A percentile compares a stretch with the other conserved stretches of the same genome.
Evolutionary conservation across 2,888 invertebrate genomes (phyloP).

Genomic region (Galeopsomyia nigrocyanea): DNA sequence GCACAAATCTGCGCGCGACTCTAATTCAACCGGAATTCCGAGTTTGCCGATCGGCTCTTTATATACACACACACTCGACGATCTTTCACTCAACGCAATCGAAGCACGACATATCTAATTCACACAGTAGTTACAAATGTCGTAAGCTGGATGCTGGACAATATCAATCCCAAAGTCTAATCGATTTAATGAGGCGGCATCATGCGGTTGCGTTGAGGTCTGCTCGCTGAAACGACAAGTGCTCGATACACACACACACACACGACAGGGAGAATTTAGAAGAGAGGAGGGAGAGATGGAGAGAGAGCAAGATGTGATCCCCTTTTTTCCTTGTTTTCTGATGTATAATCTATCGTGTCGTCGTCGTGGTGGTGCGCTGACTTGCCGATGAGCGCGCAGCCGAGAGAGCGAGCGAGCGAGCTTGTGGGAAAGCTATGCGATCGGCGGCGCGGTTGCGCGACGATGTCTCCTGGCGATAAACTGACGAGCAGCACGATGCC

Average conservation of each 20-base stretch:
- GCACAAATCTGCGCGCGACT: constrained; percentile 27
- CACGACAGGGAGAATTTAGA: neutral
- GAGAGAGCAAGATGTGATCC: neutral
- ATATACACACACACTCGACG: no score
- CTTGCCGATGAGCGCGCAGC: constrained; percentile 45
- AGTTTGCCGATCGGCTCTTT: constrained; percentile 39
- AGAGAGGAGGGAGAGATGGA: neutral
- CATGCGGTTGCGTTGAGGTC: no score
- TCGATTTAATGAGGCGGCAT: constrained; percentile 60
- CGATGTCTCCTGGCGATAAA: constrained; percentile 10
- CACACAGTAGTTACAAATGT: no score
- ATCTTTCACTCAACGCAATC: no score
- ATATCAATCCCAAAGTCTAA: constrained; percentile 66
- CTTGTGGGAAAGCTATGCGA: constrained; percentile 35
- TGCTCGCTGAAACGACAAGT: neutral
- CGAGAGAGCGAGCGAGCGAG: neutral
- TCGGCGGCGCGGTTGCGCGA: neutral
- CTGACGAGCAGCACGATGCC: neutral
- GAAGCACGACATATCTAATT: no score
- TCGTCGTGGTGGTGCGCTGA: constrained; percentile 1
- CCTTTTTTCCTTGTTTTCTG: neutral
- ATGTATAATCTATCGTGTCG: no score
- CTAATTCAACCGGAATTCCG: no score
- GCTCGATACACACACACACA: neutral
- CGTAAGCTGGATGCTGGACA: no score